phyloP scores from a whole-genome alignment of 2,888 invertebrate species.

The Heliothis peltigera region DNA sequence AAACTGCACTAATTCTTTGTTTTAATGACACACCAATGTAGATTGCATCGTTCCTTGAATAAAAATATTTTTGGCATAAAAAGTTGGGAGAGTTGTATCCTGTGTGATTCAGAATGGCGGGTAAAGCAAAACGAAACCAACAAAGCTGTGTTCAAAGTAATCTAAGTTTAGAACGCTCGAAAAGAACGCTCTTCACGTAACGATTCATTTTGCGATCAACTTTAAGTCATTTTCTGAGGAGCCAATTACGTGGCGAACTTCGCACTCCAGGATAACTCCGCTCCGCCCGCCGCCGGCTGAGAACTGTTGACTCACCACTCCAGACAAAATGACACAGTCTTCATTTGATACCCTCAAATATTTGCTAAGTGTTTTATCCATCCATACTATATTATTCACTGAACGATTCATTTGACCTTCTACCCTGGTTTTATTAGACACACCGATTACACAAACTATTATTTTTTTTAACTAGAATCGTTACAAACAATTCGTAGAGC shows the following conservation, averaged over 20 bases:
- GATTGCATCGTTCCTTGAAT: background rate
- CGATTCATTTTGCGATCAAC: conserved; percentile 45
- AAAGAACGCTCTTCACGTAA: conserved; percentile 44
- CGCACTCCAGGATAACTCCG: conserved; percentile 43
- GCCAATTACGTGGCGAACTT: conserved; percentile 63
- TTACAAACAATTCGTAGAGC: conserved; percentile 12
- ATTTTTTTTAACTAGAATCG: conserved; percentile 39
- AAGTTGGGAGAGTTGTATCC: conserved; percentile 11
- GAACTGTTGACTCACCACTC: conserved; percentile 66
- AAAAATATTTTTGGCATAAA: conserved; percentile 10
- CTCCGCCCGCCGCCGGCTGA: conserved; percentile 41
- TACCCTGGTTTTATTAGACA: conserved; percentile 74
- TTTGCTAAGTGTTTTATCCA: conserved; percentile 62
- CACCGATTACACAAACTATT: conserved; percentile 72
- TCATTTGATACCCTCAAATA: conserved; percentile 67
- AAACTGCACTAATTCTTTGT: background rate
- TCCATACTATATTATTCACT: conserved; percentile 61
- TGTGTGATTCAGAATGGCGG: conserved; percentile 33
- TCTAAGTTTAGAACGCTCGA: conserved; percentile 39
- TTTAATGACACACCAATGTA: background rate
- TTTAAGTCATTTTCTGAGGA: conserved; percentile 51
- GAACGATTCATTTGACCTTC: conserved; percentile 71
- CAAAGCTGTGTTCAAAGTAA: conserved; percentile 19
- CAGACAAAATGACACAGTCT: conserved; percentile 48
- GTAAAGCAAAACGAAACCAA: conserved; percentile 20